Evolutionary conservation across 2,797 vertebrate species (phyloP).

Genomic region (Poeciliopsis infans): DNA sequence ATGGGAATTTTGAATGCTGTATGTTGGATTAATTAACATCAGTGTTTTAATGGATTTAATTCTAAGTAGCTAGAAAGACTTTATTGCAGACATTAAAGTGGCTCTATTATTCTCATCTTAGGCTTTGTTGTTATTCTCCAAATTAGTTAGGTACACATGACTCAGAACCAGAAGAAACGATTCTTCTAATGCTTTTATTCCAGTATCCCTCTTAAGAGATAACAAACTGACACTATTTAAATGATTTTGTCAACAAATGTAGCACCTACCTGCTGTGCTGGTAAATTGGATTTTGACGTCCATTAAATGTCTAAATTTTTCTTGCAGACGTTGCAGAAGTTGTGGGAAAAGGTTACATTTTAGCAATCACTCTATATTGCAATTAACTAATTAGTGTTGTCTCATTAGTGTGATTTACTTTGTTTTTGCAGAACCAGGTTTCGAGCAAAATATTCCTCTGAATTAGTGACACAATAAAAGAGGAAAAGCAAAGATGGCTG

Average conservation of each 20-base stretch:
- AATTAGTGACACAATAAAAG: background rate
- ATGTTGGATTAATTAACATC: constrained; percentile 24
- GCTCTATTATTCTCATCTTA: background rate
- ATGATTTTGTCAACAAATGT: background rate
- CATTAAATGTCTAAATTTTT: background rate
- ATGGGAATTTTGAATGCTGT: constrained; percentile 24
- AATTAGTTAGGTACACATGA: background rate
- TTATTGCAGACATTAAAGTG: constrained; percentile 1
- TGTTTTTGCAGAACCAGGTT: background rate
- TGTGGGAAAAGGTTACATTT: background rate
- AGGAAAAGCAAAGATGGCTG: background rate
- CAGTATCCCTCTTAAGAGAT: background rate
- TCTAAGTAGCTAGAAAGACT: constrained; percentile 9
- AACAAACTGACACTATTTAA: background rate
- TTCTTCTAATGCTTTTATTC: background rate
- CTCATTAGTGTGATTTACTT: background rate
- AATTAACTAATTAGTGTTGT: background rate
- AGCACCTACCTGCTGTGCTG: background rate
- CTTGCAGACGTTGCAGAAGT: too few species aligned
- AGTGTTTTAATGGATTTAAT: constrained; percentile 35
- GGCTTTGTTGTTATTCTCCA: background rate
- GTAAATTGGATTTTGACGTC: background rate
- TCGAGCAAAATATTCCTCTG: background rate
- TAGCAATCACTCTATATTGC: background rate
- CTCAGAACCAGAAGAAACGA: background rate